A percentile compares a stretch with the other conserved stretches of the same genome.
Conservation (phyloP, 2,888 invertebrate species). For the Tanypteryx hageni region DNA sequence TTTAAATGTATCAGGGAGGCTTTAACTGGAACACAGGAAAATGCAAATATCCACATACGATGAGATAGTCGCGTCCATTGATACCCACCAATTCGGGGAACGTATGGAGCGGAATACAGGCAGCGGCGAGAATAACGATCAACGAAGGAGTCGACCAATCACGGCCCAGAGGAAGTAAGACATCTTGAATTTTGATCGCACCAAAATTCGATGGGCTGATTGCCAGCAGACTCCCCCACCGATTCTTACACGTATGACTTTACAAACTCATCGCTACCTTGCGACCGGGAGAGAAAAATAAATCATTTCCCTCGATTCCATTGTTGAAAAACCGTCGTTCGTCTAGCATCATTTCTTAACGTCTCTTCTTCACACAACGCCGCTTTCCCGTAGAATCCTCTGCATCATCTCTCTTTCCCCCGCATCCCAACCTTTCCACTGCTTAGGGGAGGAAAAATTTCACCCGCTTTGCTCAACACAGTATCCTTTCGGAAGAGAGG, state of each 20-base stretch:
- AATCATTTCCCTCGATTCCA: conserved; percentile 19
- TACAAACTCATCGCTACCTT: conserved; percentile 16
- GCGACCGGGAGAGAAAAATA: background rate
- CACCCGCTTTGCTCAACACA: background rate
- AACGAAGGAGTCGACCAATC: conserved; percentile 19
- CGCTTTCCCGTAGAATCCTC: background rate
- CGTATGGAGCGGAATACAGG: background rate
- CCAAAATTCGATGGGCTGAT: conserved; percentile 60
- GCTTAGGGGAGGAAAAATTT: background rate
- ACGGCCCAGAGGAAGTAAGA: conserved; percentile 53
- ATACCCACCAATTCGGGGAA: too few relatives aligned
- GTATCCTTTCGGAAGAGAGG: background rate
- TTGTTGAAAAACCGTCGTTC: background rate
- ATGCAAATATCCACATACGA: too few relatives aligned
- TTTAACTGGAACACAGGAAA: too few relatives aligned
- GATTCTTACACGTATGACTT: conserved; percentile 54
- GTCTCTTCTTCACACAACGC: background rate
- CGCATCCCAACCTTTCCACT: background rate
- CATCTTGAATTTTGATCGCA: conserved; percentile 63
- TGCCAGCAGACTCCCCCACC: conserved; percentile 39
- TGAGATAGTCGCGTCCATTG: too few relatives aligned
- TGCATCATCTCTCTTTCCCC: background rate
- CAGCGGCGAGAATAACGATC: background rate
- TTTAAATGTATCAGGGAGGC: too few relatives aligned
- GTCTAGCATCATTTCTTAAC: conserved; percentile 20